Evolutionary conservation across 2,113 vertebrate genomes (phyloP), one percentile per base, ranked within the genome.

Genomic region (Redunca redunca): DNA sequence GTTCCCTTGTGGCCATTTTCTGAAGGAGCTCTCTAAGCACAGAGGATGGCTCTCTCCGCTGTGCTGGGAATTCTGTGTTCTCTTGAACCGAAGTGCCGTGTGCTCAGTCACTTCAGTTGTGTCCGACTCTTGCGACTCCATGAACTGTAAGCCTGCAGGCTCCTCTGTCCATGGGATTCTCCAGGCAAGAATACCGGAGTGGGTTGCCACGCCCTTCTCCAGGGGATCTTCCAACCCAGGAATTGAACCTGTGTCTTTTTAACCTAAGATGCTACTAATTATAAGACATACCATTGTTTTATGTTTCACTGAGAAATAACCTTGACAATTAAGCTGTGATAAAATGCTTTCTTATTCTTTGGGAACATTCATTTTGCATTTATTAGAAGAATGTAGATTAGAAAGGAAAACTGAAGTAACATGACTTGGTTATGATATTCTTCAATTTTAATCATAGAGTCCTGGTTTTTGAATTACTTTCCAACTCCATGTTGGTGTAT

Each of bases 321-420:
- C 53, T 87, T 84, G 80, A 85, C 89, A 90, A 19, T 96, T 82
- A 97, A 78, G 12, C 62, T 83, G 40, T 53, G 80, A 48, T 67
- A 85, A 91, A 81, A 60, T 96, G 80, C 40, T 93, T 96, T 93
- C 48, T 88, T 93, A 40, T 52, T 28, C 33, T 30, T 96, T 62
- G 62, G 57, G n/a, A 85, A 55, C 77, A n/a, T 86, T 78, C 40
- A 77, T 57, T 95, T 96, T 83, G n/a, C 50, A 71, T 87, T 89
- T 92, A 78, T 81, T 91, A 80, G 91, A 85, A 62, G 91, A 92
- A 52, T 9, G 26, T 30, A 89, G 62, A 74, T 92, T 91, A 62
- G 57, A 91, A 90, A 88, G 62, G 84, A 90, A 92, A 88, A 71
- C 21, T 60, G 50, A 88, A 91, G 30, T 83, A 71, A 83, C 78